Evolutionary conservation across 2,113 vertebrate genomes (phyloP).

Genomic region (Petaurus breviceps): DNA sequence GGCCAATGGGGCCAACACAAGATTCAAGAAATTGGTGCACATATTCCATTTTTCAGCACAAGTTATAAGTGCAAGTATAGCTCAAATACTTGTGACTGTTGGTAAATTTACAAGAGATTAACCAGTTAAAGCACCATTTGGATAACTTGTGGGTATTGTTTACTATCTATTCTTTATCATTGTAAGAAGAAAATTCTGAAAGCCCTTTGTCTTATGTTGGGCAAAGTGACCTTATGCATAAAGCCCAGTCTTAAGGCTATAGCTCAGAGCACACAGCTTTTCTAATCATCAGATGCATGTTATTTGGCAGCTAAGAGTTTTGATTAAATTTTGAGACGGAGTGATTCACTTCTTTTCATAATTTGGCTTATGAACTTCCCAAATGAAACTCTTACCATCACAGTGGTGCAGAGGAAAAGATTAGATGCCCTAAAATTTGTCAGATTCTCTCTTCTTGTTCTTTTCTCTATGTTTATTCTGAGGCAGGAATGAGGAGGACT

Average conservation of each 20-base stretch:
- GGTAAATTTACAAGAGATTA: not conserved
- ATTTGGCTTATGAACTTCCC: not conserved
- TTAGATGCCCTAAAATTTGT: not conserved
- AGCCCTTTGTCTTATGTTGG: not conserved
- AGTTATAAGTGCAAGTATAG: not conserved
- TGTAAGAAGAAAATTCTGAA: not conserved
- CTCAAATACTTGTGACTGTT: not conserved
- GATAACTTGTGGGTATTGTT: not conserved
- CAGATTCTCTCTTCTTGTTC: not conserved
- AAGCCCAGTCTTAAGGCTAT: not conserved
- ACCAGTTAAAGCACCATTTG: not conserved
- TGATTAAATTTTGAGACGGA: not conserved
- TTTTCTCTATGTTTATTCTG: not conserved
- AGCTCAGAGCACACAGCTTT: not conserved
- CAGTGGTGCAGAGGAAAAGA: not conserved
- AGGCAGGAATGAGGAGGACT: not conserved
- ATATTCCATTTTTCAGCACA: not conserved
- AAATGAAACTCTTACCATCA: not conserved
- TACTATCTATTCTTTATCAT: not conserved
- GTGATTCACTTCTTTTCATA: not conserved
- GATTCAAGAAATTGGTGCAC: not conserved
- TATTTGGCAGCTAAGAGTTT: not conserved
- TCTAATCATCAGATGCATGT: not conserved
- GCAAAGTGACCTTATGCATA: not conserved
- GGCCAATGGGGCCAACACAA: not conserved